These are phyloP conservation scores for Heterotilapia buettikoferi DNA, from an alignment of 2,113 vertebrate species.

Conservation along the genomic window DNA sequence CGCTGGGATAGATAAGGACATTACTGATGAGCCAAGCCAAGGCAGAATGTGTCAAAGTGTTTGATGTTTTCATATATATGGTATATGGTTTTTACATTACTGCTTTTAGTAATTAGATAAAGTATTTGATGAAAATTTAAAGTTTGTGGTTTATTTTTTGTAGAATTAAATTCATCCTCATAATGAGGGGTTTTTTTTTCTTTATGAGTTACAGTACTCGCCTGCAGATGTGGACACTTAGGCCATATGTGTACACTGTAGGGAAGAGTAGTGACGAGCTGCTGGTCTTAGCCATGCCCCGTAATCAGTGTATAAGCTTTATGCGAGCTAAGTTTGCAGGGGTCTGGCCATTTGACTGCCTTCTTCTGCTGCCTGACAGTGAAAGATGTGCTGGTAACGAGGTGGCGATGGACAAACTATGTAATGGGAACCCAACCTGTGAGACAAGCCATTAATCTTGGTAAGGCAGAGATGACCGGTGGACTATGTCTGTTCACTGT, in stretches of 20 bases:
- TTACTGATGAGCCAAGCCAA: not conserved
- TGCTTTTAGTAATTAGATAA: not conserved
- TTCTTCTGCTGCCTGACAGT: conserved; percentile 46
- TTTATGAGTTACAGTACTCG: not conserved
- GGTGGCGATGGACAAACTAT: conserved; percentile 66
- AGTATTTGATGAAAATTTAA: not conserved
- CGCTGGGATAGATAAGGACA: not conserved
- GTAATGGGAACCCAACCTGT: conserved; percentile 67
- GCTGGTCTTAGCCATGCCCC: conserved; percentile 20
- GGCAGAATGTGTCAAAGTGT: not conserved
- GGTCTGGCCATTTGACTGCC: conserved; percentile 12
- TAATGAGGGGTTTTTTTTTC: not conserved
- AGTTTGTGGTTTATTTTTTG: not conserved
- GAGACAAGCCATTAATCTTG: conserved; percentile 66
- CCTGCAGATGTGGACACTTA: not conserved
- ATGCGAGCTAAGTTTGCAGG: conserved; percentile 10
- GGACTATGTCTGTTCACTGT: conserved; percentile 60
- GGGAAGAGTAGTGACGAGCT: not conserved
- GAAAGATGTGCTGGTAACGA: conserved; percentile 67
- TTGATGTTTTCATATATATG: not conserved
- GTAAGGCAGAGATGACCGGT: conserved; percentile 49
- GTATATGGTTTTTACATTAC: not conserved
- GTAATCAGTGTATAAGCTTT: conserved; percentile 43
- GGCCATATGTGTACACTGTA: not conserved
- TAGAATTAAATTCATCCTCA: not conserved